Conservation (phyloP, 64 coral and sea anemone species). For the Catalaphyllia jardinei region DNA sequence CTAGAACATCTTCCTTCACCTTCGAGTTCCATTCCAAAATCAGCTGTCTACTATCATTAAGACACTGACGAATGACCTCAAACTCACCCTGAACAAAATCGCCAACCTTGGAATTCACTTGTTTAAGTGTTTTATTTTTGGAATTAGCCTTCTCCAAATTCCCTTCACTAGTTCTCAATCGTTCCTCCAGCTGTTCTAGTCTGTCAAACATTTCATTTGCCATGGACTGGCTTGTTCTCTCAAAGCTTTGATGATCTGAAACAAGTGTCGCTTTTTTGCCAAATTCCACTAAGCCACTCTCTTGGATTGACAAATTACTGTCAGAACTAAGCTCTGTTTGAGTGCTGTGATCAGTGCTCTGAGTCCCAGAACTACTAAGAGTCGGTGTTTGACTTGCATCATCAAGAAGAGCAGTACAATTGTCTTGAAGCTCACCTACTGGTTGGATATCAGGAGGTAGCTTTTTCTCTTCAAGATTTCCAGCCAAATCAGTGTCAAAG, state of each 20-base stretch:
- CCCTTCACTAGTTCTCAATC: background rate
- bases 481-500: slow-evolving; percentile 62
- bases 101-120: background rate
- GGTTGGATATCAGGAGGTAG: slow-evolving; percentile 18
- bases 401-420: slow-evolving; percentile 40
- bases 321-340: slow-evolving; percentile 65
- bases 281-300: background rate
- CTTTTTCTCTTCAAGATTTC: background rate
- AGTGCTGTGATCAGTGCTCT: slow-evolving; percentile 68
- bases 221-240: slow-evolving; percentile 22
- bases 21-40: background rate
- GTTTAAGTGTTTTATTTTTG: slow-evolving; percentile 5
- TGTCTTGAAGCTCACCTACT: slow-evolving; percentile 41
- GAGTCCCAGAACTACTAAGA: slow-evolving; percentile 70
- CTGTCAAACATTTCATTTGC: slow-evolving; percentile 47
- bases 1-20: slow-evolving; percentile 33
- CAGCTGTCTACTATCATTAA: slow-evolving; percentile 22
- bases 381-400: slow-evolving; percentile 84
- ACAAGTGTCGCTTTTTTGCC: background rate
- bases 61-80: slow-evolving; percentile 8
- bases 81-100: slow-evolving; percentile 31
- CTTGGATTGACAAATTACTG: slow-evolving; percentile 13
- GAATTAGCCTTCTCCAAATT: slow-evolving; percentile 17
- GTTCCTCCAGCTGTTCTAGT: slow-evolving; percentile 41
- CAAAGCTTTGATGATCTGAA: slow-evolving; percentile 19